These are phyloP conservation scores for Drosophila oshimai DNA, from an alignment of 1,140 invertebrate genomes.

Conservation along the genomic window DNA sequence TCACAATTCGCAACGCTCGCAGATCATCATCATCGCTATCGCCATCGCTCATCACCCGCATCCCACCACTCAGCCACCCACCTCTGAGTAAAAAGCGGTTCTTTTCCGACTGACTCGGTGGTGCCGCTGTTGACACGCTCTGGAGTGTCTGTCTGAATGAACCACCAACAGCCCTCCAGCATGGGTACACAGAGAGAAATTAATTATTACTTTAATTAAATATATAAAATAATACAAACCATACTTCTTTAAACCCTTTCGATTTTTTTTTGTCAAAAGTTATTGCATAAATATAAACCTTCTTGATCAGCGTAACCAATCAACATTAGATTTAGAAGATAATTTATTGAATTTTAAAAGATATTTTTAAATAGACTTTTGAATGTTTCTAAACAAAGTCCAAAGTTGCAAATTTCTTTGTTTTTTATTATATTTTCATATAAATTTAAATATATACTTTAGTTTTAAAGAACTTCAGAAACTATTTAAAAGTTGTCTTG, in stretches of 20 bases:
- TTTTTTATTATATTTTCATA: too few relatives aligned
- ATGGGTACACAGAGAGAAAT: neutral
- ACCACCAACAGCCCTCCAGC: neutral
- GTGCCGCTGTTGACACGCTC: slow-evolving; percentile 6
- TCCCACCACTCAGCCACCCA: too few relatives aligned
- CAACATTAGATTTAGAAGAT: neutral
- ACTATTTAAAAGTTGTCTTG: too few relatives aligned
- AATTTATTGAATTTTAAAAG: too few relatives aligned
- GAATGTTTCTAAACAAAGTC: neutral
- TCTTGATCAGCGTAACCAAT: too few relatives aligned
- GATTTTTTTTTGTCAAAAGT: too few relatives aligned
- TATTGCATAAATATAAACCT: too few relatives aligned
- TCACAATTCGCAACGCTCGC: neutral
- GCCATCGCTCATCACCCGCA: neutral
- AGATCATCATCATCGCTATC: neutral
- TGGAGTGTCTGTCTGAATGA: neutral
- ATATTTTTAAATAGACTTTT: neutral
- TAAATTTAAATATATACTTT: too few relatives aligned
- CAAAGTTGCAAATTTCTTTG: too few relatives aligned
- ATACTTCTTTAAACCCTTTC: too few relatives aligned
- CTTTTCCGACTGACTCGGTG: neutral
- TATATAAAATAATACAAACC: neutral
- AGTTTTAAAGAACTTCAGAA: too few relatives aligned
- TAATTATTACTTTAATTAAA: neutral
- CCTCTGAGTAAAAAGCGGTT: neutral